A percentile compares a stretch with the other conserved stretches of the same genome.
phyloP scores from a whole-genome alignment of 2,113 vertebrate species.

The Campylomormyrus tamandua region DNA sequence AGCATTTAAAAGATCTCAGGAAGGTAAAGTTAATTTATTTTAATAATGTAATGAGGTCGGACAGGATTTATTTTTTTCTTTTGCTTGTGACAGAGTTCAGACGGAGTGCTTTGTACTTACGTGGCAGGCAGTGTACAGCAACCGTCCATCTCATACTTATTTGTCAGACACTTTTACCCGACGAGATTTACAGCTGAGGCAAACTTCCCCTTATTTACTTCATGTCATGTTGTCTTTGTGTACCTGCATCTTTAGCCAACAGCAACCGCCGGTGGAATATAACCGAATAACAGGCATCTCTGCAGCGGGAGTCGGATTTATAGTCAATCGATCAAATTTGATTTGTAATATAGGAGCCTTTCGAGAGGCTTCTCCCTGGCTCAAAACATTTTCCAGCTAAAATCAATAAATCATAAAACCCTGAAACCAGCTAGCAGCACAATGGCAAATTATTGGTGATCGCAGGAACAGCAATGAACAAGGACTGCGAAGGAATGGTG shows the following conservation, averaged over 20 bases:
- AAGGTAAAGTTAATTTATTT: background rate
- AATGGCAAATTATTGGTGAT: background rate
- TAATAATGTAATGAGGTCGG: background rate
- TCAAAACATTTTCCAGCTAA: background rate
- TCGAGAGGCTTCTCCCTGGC: background rate
- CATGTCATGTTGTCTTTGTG: background rate
- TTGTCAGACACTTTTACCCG: background rate
- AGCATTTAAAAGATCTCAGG: background rate
- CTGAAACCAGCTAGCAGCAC: background rate
- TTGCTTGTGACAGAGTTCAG: background rate
- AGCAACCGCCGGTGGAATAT: background rate
- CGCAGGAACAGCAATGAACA: background rate
- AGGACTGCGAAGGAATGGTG: background rate
- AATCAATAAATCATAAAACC: slow-evolving; percentile 3
- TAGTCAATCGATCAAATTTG: background rate
- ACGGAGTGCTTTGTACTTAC: background rate
- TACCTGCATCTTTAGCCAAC: background rate
- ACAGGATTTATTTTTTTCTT: background rate
- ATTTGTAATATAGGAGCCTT: background rate
- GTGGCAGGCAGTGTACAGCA: background rate
- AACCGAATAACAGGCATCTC: background rate
- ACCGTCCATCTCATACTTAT: background rate
- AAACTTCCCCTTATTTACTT: background rate
- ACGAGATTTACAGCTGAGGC: background rate
- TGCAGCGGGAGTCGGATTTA: background rate